These are phyloP conservation scores for Mercenaria mercenaria DNA, from an alignment of 1,140 invertebrate genomes.

Conservation along the genomic window DNA sequence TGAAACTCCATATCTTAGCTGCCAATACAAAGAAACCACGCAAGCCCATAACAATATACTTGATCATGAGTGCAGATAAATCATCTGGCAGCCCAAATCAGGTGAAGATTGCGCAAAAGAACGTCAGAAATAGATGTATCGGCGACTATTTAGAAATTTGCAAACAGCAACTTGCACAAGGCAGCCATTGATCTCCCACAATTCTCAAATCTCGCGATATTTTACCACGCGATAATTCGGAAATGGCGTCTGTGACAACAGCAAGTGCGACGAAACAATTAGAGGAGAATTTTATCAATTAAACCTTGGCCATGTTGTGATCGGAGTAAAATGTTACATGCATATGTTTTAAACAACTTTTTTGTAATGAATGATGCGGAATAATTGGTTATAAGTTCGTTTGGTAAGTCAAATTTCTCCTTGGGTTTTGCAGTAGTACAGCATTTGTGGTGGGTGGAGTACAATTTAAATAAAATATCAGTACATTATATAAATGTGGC, in stretches of 20 bases:
- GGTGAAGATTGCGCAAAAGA: background rate
- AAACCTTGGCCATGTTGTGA: background rate
- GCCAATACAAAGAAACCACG: constrained; percentile 97
- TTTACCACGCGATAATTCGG: constrained; percentile 46
- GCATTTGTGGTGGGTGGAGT: too few species aligned
- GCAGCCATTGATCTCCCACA: constrained; percentile 82
- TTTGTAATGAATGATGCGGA: too few species aligned
- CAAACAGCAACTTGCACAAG: constrained; percentile 55
- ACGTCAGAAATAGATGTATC: background rate
- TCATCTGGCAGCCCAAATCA: constrained; percentile 43
- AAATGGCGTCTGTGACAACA: constrained; percentile 77
- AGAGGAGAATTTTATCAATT: constrained; percentile 23
- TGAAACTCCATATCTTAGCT: constrained; percentile 98
- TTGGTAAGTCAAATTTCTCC: too few species aligned
- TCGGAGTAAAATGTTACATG: too few species aligned
- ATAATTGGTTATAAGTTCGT: too few species aligned
- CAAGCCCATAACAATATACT: constrained; percentile 98
- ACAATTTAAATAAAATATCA: too few species aligned
- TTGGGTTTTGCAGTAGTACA: too few species aligned
- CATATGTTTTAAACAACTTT: too few species aligned
- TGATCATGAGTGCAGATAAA: constrained; percentile 91
- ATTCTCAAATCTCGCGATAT: constrained; percentile 71
- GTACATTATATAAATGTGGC: too few species aligned
- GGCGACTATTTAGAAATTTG: constrained; percentile 58
- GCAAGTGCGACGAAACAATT: constrained; percentile 46